These are phyloP conservation scores for Piprites chloris DNA, from an alignment of 2,113 vertebrate genomes.

Conservation along the genomic window DNA sequence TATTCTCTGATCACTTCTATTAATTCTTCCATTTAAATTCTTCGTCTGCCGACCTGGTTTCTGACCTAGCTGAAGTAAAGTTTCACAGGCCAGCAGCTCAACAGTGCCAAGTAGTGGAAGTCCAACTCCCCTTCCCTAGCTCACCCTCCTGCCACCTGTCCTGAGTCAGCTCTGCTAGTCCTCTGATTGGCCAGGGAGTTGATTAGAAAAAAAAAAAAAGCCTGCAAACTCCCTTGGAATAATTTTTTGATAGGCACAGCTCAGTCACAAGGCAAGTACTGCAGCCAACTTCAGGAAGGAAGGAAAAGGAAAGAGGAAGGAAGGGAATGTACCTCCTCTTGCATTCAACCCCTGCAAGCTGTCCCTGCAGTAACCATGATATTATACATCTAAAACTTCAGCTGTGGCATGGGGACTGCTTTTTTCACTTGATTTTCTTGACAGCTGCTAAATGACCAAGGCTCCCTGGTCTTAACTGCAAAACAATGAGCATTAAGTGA, in stretches of 20 bases:
- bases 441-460: not conserved
- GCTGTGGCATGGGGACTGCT: not conserved
- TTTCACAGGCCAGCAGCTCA: not conserved
- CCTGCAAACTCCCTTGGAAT: not conserved
- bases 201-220: not conserved
- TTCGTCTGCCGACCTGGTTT: not conserved
- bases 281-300: not conserved
- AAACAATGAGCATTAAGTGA: not conserved
- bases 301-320: not conserved
- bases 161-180: not conserved
- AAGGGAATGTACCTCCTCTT: not conserved
- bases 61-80: not conserved
- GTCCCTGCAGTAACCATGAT: not conserved
- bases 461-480: not conserved
- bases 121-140: not conserved
- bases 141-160: not conserved
- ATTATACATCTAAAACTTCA: not conserved
- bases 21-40: not conserved
- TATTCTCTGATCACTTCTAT: not conserved
- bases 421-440: not conserved
- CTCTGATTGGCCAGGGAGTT: not conserved
- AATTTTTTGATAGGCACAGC: not conserved
- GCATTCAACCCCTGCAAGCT: not conserved
- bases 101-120: not conserved
- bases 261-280: not conserved